Percentiles rank a stretch among this genome's conserved stretches.
These are phyloP conservation scores for Micronycteris hirsuta DNA, from an alignment of 2,113 vertebrate genomes.

Conservation along the genomic window DNA sequence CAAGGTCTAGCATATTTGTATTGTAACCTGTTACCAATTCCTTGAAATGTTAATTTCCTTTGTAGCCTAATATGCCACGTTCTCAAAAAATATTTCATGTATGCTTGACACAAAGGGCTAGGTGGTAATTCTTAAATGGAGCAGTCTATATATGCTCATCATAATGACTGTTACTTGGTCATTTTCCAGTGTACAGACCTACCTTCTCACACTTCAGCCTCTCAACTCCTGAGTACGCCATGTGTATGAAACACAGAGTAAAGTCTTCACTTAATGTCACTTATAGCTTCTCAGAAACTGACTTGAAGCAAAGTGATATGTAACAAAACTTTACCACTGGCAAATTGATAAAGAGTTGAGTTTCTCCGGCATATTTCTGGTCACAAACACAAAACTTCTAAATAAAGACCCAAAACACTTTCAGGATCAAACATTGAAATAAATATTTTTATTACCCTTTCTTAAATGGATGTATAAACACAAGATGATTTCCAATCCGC, in stretches of 20 bases:
- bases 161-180: neutral
- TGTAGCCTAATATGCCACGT: neutral
- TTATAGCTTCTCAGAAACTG: too few relatives aligned
- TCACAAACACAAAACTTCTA: neutral
- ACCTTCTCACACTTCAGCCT: neutral
- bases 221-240: neutral
- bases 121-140: neutral
- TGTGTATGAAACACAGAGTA: neutral
- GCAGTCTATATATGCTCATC: neutral
- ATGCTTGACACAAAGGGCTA: neutral
- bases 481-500: neutral
- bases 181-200: neutral
- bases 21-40: neutral
- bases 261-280: too few relatives aligned
- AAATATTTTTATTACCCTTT: too few relatives aligned
- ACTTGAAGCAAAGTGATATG: neutral
- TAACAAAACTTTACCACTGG: neutral
- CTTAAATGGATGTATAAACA: too few relatives aligned
- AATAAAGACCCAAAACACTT: neutral
- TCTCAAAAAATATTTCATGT: neutral
- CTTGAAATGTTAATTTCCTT: neutral
- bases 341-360: neutral
- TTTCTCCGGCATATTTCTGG: neutral
- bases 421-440: neutral
- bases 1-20: neutral